phyloP scores from a whole-genome alignment of 2,797 vertebrate genomes.

The Falco concolor region DNA sequence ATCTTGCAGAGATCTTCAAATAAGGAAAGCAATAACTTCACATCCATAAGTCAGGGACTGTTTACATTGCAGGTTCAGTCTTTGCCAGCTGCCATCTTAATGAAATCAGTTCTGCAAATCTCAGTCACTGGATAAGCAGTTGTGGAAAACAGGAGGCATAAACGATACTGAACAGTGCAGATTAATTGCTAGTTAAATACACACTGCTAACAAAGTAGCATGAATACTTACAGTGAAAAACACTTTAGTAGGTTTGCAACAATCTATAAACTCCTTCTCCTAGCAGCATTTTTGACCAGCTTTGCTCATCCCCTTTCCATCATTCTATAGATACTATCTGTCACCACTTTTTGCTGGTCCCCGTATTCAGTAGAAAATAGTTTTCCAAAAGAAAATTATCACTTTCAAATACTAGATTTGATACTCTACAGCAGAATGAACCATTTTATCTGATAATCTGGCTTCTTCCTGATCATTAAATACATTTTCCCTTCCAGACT shows the following conservation, averaged over 20 bases:
- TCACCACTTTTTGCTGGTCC: not conserved
- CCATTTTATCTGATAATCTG: not conserved
- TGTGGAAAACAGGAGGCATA: not conserved
- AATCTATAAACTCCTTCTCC: not conserved
- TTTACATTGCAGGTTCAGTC: not conserved
- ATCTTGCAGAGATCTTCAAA: not conserved
- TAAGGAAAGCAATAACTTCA: not conserved
- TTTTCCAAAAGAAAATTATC: not conserved
- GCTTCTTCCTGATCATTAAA: not conserved
- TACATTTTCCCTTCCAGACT: not conserved
- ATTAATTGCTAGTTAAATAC: not conserved
- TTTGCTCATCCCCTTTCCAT: not conserved
- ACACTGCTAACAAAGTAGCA: not conserved
- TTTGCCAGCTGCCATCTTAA: not conserved
- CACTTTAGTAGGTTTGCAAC: not conserved
- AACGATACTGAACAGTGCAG: not conserved
- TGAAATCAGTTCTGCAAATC: not conserved
- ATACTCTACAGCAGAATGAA: not conserved
- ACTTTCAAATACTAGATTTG: not conserved
- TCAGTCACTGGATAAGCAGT: not conserved
- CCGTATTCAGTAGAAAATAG: not conserved
- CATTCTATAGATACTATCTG: not conserved
- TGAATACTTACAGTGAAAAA: not conserved
- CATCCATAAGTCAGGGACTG: not conserved
- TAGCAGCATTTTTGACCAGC: not conserved